Base-by-base conservation (phyloP, 1,140 invertebrate species). In the Ruditapes philippinarum region DNA sequence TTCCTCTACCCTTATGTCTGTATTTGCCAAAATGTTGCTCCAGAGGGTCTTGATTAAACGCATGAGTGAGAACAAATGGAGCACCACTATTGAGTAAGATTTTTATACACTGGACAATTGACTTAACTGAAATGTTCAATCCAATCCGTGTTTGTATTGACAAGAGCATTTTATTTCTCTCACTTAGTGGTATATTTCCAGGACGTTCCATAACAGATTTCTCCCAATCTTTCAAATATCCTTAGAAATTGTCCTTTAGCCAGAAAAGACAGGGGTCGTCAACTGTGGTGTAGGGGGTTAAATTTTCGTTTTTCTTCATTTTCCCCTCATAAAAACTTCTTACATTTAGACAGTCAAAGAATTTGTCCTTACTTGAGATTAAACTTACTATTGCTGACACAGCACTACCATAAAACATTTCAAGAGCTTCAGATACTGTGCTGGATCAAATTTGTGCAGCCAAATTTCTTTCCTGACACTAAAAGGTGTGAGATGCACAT, bases 261-360 rank as follows among this genome's bases (percentile, higher is more conserved):
- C 31, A 82, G 3, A 22, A 17, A 5, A 82, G 57, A 7, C 80
- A 12, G 14, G 17, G 7, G 33, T 82, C 80, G 25, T 82, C 33
- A 28, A 12, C 12, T 28, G 0, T 1, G 76, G 33, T 60, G 54
- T 74, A 87, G 33, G 89, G 65, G 25, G 82, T 38, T 22, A 91
- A n/a, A 45, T 88, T 54, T 68, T 73, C 45, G 49, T 91, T 90
- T 68, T 73, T 73, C 51, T 83, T 84, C 31, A 82, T 85, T 38
- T 65, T 79, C 33, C 86, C 81, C 38, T 91, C 90, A 70, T 60
- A 82, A 7, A 90, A 54, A 89, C 49, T 73, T 42, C 91, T 42
- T 0, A 88, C 90, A 86, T 92, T 91, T 28, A 92, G 31, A 86
- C 88, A 90, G 57, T 92, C 91, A 90, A 91, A 92, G 49, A 90